These are phyloP conservation scores for Pristionchus entomophagus DNA, from an alignment of 2,888 invertebrate species.

Conservation along the genomic window DNA sequence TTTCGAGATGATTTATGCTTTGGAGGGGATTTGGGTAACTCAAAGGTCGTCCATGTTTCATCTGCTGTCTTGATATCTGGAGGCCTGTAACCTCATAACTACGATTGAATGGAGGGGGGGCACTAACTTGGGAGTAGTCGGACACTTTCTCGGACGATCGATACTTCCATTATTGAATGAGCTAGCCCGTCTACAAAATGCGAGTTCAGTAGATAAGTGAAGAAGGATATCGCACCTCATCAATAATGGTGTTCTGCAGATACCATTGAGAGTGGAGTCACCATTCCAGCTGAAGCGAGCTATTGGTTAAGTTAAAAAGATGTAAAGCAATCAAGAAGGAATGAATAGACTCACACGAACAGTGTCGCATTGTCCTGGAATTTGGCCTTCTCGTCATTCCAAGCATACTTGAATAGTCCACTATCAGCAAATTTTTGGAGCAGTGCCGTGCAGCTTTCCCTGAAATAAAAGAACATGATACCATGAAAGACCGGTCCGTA, in stretches of 20 bases:
- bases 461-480: constrained; percentile 26
- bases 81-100: background rate
- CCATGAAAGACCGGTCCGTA: too few relatives aligned
- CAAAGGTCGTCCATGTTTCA: constrained; percentile 34
- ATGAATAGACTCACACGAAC: constrained; percentile 42
- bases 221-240: background rate
- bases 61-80: background rate
- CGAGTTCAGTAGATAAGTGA: background rate
- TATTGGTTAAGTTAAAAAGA: background rate
- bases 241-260: constrained; percentile 32
- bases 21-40: constrained; percentile 35
- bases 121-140: background rate
- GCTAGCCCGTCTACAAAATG: background rate
- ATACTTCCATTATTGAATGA: constrained; percentile 43
- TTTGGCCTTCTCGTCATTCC: constrained; percentile 2
- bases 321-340: background rate
- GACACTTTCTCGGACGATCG: background rate
- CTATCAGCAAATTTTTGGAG: constrained; percentile 44
- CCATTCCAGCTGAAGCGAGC: constrained; percentile 21
- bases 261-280: constrained; percentile 32
- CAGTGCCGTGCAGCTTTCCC: constrained; percentile 16
- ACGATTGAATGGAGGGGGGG: background rate
- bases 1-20: constrained; percentile 39
- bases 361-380: constrained; percentile 47
- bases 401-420: constrained; percentile 28